Percentiles rank a stretch among this genome's conserved stretches.
Conservation (phyloP, 2,888 invertebrate species). For the Oscheius sp. region DNA sequence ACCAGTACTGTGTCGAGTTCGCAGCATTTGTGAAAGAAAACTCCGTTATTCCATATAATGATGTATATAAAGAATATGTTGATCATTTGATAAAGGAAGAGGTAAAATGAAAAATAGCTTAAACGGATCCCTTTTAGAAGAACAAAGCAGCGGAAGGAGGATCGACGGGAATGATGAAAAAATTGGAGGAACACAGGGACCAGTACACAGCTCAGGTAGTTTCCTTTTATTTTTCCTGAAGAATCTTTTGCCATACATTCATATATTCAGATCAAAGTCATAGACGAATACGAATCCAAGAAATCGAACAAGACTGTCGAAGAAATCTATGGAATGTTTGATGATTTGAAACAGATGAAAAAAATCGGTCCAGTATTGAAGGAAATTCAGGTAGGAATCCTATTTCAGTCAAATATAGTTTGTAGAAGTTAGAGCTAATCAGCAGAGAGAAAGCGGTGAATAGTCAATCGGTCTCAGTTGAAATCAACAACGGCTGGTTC, state of each 20-base stretch:
- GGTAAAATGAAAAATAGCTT: neutral
- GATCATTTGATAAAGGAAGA: conserved; percentile 31
- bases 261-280: conserved; percentile 9
- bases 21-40: conserved; percentile 26
- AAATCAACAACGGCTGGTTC: neutral
- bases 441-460: neutral
- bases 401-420: neutral
- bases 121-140: neutral
- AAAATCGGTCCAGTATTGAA: neutral
- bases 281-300: neutral
- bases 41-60: conserved; percentile 36
- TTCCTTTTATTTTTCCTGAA: neutral
- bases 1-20: conserved; percentile 7
- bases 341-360: conserved; percentile 5
- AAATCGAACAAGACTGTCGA: neutral
- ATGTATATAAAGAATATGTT: conserved; percentile 34
- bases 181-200: neutral
- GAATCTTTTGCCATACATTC: too few relatives aligned
- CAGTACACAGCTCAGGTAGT: conserved; percentile 3
- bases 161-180: neutral
- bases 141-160: neutral
- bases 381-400: conserved; percentile 12
- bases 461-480: neutral
- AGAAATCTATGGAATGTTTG: conserved; percentile 3
- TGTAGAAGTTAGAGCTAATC: conserved; percentile 7